A percentile compares a stretch with the other conserved stretches of the same genome.
Evolutionary conservation across 2,888 invertebrate genomes (phyloP).

Genomic region (Dicyrtoma fusca): DNA sequence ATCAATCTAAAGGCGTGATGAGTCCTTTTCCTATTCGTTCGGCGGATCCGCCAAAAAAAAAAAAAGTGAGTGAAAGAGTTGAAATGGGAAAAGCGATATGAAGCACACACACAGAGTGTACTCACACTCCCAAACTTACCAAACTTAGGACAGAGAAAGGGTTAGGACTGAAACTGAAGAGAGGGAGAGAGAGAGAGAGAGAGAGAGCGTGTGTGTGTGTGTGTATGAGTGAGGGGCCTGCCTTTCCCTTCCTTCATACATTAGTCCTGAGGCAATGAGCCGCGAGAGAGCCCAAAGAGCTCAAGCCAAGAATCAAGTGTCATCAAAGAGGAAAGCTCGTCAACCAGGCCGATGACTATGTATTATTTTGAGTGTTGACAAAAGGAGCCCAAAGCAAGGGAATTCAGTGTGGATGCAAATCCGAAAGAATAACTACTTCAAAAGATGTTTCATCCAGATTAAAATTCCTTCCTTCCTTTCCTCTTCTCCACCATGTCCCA

Average conservation of each 20-base stretch:
- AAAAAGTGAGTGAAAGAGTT: not conserved
- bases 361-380: slow-evolving; percentile 37
- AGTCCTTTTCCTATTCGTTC: no score
- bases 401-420: slow-evolving; percentile 37
- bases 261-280: slow-evolving; percentile 1
- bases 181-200: not conserved
- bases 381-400: slow-evolving; percentile 31
- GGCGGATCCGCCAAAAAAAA: not conserved
- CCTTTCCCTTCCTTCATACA: not conserved
- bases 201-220: not conserved
- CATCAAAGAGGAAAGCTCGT: slow-evolving; percentile 31
- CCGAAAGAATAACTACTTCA: slow-evolving; percentile 41
- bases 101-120: not conserved
- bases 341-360: slow-evolving; percentile 20
- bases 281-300: slow-evolving; percentile 5
- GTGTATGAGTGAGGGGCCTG: not conserved
- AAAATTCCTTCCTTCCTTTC: slow-evolving; percentile 36
- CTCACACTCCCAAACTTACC: not conserved
- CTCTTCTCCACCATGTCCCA: not conserved
- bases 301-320: slow-evolving; percentile 21
- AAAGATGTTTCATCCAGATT: slow-evolving; percentile 45
- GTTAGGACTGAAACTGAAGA: not conserved
- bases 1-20: no score
- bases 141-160: not conserved
- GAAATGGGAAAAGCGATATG: not conserved